Base-by-base conservation (phyloP, 2,113 vertebrate genomes). In the Equus quagga region DNA sequence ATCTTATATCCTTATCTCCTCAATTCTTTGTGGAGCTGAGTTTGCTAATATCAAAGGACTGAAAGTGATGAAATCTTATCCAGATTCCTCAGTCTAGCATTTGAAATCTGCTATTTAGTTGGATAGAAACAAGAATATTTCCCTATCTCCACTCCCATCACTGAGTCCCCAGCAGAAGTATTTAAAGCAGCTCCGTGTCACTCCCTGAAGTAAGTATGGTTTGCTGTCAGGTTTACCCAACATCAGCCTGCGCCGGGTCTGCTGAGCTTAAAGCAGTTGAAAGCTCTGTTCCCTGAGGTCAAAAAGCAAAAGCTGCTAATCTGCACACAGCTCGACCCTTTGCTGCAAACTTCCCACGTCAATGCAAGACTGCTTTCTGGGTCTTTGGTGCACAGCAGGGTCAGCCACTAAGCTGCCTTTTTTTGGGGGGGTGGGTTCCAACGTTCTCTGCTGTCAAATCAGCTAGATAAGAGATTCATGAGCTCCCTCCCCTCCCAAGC, bases 21-120 rank as follows among this genome's bases (percentile, higher is more conserved):
- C 26, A 51, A 49, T 84, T 86, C 54, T 93, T 94, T 73, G 19
- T 83, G 56, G 62, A 85, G 31, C 62, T 69, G 9, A 90, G n/a
- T 92, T 89, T 92, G 91, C 91, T 79, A 69, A 54, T 94, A 65
- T 36, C 79, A 91, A 46, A 84, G 49, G 7, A 18, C 49, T 93
- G 33, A 85, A 94, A 91, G 26, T 88, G 49, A 51, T 84, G n/a
- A 11, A 92, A 13, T 86, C 51, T 96, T 81, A 75, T 9, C 19
- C 75, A 86, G 28, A 79, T 87, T 95, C 31, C 81, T 91, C 18
- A 2, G 15, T 70, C 67, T 11, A 58, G 33, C 41, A 49, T 91
- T 96, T 95, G 64, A 64, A 0, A 44, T 80, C 96, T 70, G 26
- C 78, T 83, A 0, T 49, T 95, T 79, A 78, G 62, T 21, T 92